A percentile compares a stretch with the other conserved stretches of the same genome.
Evolutionary conservation across 2,113 vertebrate genomes (phyloP).

Genomic region (Pelmatolapia mariae): DNA sequence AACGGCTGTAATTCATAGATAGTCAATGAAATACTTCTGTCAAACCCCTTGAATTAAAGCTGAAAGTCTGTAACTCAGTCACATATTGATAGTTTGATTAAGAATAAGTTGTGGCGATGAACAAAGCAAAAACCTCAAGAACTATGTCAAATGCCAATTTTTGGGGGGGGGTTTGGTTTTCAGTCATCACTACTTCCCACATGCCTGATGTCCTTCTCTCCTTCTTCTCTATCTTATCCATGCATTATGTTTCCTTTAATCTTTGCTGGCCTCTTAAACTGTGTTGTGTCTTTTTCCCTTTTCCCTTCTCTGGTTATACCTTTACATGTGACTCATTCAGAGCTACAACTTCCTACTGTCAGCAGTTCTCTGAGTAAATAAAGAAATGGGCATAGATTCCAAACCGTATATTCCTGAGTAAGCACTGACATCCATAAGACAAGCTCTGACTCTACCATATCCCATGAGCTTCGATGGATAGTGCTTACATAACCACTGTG

Average conservation of each 20-base stretch:
- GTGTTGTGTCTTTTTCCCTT: neutral
- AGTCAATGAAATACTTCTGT: neutral
- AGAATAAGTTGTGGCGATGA: neutral
- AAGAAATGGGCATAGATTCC: neutral
- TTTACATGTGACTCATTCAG: slow-evolving; percentile 25
- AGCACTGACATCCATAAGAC: slow-evolving; percentile 18
- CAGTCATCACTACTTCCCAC: neutral
- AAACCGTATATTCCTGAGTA: slow-evolving; percentile 25
- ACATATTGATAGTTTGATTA: neutral
- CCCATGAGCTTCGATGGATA: slow-evolving; percentile 5
- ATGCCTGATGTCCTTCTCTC: neutral
- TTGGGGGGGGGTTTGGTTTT: too few relatives aligned
- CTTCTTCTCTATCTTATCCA: neutral
- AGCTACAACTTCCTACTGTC: neutral
- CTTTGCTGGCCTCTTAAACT: neutral
- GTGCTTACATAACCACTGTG: slow-evolving; percentile 1
- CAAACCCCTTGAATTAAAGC: neutral
- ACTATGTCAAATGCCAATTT: neutral
- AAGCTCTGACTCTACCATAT: neutral
- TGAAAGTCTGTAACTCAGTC: neutral
- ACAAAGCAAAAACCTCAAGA: neutral
- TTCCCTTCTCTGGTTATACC: slow-evolving; percentile 1
- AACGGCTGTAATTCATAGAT: neutral
- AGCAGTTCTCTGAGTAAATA: slow-evolving; percentile 40
- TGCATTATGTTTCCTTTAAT: neutral